A percentile compares a stretch with the other conserved stretches of the same genome.
These are phyloP conservation scores for Nudaria mundana DNA, from an alignment of 2,888 invertebrate genomes.

Conservation along the genomic window DNA sequence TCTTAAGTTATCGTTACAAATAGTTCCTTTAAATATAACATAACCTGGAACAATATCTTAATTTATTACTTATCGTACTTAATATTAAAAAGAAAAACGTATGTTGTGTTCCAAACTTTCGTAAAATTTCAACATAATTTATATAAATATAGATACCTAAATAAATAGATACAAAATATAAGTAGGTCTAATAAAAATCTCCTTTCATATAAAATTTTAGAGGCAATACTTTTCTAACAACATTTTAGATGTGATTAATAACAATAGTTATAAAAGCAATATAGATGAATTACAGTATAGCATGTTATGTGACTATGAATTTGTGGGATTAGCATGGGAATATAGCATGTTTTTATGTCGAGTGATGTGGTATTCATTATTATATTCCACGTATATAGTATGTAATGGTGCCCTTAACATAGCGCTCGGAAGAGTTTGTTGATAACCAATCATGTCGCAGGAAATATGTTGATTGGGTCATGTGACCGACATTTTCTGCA, in stretches of 20 bases:
- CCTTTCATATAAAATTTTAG: slow-evolving; percentile 72
- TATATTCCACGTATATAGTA: too few relatives aligned
- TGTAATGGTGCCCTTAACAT: too few relatives aligned
- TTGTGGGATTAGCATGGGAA: too few relatives aligned
- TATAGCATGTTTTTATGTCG: too few relatives aligned
- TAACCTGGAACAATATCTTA: slow-evolving; percentile 41
- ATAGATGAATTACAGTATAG: slow-evolving; percentile 54
- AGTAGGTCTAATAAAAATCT: slow-evolving; percentile 69
- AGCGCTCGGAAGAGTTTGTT: too few relatives aligned
- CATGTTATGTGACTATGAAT: slow-evolving; percentile 53
- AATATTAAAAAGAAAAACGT: slow-evolving; percentile 52
- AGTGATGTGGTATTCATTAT: too few relatives aligned
- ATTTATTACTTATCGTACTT: slow-evolving; percentile 66
- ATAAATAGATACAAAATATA: slow-evolving; percentile 58
- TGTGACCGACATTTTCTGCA: too few relatives aligned
- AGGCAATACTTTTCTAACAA: slow-evolving; percentile 78
- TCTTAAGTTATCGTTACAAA: slow-evolving; percentile 36
- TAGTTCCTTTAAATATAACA: slow-evolving; percentile 49
- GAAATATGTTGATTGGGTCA: too few relatives aligned
- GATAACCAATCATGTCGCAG: too few relatives aligned
- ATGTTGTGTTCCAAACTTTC: slow-evolving; percentile 51
- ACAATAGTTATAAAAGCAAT: slow-evolving; percentile 73
- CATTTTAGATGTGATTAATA: slow-evolving; percentile 74
- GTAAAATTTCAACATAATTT: slow-evolving; percentile 56
- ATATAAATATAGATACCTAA: too few relatives aligned